Conservation (phyloP, 1,140 invertebrate species). For the Drosophila bocqueti region DNA sequence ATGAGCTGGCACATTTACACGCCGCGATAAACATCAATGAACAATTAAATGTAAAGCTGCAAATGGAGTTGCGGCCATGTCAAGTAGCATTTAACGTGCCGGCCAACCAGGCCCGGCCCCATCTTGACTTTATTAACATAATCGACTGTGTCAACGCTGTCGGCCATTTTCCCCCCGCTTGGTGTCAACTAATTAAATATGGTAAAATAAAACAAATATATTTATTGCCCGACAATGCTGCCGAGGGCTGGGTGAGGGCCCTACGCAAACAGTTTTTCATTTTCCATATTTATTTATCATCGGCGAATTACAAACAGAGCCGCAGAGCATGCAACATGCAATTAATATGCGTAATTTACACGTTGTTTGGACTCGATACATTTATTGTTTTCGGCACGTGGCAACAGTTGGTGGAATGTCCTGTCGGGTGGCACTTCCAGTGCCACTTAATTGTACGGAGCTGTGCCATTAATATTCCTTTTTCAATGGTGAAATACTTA, state of each 20-base stretch:
- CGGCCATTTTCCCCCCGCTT: constrained; percentile 45
- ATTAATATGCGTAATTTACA: constrained; percentile 72
- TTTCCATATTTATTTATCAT: constrained; percentile 59
- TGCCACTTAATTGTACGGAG: constrained; percentile 5
- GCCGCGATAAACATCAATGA: constrained; percentile 69
- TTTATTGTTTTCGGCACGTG: constrained; percentile 57
- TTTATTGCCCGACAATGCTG: constrained; percentile 5
- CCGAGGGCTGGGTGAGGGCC: constrained; percentile 30
- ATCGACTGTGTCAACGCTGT: constrained; percentile 71
- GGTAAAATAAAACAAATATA: constrained; percentile 38
- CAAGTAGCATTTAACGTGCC: constrained; percentile 13
- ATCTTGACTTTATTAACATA: constrained; percentile 71
- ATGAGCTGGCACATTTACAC: constrained; percentile 64
- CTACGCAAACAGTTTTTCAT: constrained; percentile 32
- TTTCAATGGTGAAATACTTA: background rate
- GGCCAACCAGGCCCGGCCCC: background rate
- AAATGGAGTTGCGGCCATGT: constrained; percentile 35
- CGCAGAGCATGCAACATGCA: constrained; percentile 52
- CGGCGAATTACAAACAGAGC: constrained; percentile 37
- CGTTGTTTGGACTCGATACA: constrained; percentile 43
- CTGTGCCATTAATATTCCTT: background rate
- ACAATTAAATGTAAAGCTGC: constrained; percentile 71
- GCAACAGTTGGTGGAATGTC: constrained; percentile 34
- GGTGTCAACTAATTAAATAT: constrained; percentile 73
- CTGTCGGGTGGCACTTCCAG: constrained; percentile 1